Evolutionary conservation across 1,140 invertebrate genomes (phyloP), one percentile per base, ranked within the genome.

Genomic region (Pomacea maculata): DNA sequence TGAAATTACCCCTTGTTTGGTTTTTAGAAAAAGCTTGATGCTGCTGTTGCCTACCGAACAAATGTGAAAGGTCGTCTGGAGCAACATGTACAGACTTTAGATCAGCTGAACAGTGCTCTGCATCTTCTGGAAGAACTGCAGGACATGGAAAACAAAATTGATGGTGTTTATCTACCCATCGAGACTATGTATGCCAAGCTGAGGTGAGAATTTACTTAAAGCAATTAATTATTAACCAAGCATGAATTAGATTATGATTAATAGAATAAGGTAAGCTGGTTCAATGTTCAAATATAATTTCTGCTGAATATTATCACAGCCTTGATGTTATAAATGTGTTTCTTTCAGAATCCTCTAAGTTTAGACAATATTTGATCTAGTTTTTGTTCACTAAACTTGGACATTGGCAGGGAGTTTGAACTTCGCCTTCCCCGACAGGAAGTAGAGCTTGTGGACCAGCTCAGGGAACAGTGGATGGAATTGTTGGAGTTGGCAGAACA

Each of bases 101-200:
- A 92, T 70, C 90, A 91, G 83, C 84, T 92, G 19, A 91, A 91
- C 83, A 89, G 87, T 81, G 86, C 89, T 10, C 83, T 92, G 29
- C 85, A 89, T 65, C 79, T 92, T 12, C 82, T 92, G 34, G 91
- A 92, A 80, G 90, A 92, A 80, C 81, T 92, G 12, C 75, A 87
- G 65, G 91, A 92, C 82, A 91, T 91, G 90, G 91, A 92, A 80
- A 91, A 91, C 80, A 92, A 92, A 81, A 90, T 91, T 74, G 91
- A 92, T 83, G 85, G 83, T 73, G 89, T 91, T 64, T 92, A 92
- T 82, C 86, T 91, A n/a, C 90, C 91, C n/a, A 91, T 92, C 82
- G 91, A 92, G 83, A 89, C 87, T 15, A 89, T 91, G 87, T 92
- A 91, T 85, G 76, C 85, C 63, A 90, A 91, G 80, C 86, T 92